Evolutionary conservation across 2,888 invertebrate genomes (phyloP), one percentile per base, ranked within the genome.

Genomic region (Autographa gamma): DNA sequence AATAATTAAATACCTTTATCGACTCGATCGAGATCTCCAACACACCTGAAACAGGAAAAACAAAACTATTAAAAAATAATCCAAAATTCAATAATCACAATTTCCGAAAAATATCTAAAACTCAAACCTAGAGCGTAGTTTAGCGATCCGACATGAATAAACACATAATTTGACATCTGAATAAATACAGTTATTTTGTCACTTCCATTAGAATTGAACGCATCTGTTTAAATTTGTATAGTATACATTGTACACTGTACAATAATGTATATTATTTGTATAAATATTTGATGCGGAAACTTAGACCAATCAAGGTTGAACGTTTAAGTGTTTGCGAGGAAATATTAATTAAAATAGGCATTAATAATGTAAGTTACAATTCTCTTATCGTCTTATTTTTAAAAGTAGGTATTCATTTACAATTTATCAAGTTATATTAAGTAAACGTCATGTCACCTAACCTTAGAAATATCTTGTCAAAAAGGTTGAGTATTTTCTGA

Each of bases 151-250:
- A 73, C 69, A 63, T n/a, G 43, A 31, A 31, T 63, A 61, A 72
- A 58, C 56, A 32, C 58, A 52, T 58, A 41, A 63, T 9, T 19
- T 14, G 11, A 16, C 78, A 78, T 8, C 77, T 78, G 78, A 63
- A 56, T 69, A 83, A 73, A 85, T 25, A 31, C 9, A 67, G 69
- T 76, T 79, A 81, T 79, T 76, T 70, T 74, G 74, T 80, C 74
- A 70, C 43, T 65, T 63, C 85, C 86, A 85, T 81, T 87, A 87
- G 87, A 87, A 83, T 77, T 64, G 65, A 56, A 62, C 72, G 60
- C 86, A 86, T 65, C 87, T 87, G 87, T 82, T 76, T 80, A 76
- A 82, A 87, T 81, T 87, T 80, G 85, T 82, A 83, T 76, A 8
- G 62, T 43, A 56, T 52, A 6, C 38, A 38, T 38, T 61, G 11